Evolutionary conservation across 2,113 vertebrate genomes (phyloP), one percentile per base, ranked within the genome.

Genomic region (Catharus bicknelli): DNA sequence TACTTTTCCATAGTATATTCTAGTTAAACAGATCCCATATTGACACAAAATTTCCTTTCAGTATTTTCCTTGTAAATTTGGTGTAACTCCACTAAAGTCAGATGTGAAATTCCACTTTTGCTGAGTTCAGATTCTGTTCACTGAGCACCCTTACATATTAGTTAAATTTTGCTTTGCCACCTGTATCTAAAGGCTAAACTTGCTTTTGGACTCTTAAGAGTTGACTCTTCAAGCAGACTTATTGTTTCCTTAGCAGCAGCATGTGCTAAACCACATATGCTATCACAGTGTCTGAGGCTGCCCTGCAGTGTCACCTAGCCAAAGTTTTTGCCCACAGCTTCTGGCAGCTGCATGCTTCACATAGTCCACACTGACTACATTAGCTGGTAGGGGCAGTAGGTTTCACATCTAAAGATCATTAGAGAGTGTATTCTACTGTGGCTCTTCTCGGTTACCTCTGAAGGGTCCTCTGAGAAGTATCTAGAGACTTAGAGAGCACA

Each of bases 1-100:
- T 69, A 73, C 50, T 76, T 74, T 74, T 62, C 62, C 53, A 11
- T 34, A 47, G 12, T 17, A 30, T 67, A 69, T 76, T 93, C 34
- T 54, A 74, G 59, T 27, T 90, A 66, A 93, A 69, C 29, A 86
- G 30, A 81, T 80, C 86, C 83, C 47, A 90, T 86, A 72, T 86
- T 93, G 76, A 69, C 18, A 54, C 13, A 62, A 85, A 59, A 80
- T 51, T 54, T 88, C 32, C 22, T 76, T 68, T 76, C n/a, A 78
- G 22, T 1, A 1, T 55, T 91, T 86, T 58, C 45, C 11, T 27
- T 78, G 15, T 83, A 80, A 77, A 70, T n/a, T 20, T 67, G 27
- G 23, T 77, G 51, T 48, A 63, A 81, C 42, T 83, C 47, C 18
- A 15, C 38, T 40, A 0, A 88, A 83, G 50, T 58, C 42, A 94